phyloP scores from a whole-genome alignment of 2,888 invertebrate genomes.

The Parascotia fuliginaria region DNA sequence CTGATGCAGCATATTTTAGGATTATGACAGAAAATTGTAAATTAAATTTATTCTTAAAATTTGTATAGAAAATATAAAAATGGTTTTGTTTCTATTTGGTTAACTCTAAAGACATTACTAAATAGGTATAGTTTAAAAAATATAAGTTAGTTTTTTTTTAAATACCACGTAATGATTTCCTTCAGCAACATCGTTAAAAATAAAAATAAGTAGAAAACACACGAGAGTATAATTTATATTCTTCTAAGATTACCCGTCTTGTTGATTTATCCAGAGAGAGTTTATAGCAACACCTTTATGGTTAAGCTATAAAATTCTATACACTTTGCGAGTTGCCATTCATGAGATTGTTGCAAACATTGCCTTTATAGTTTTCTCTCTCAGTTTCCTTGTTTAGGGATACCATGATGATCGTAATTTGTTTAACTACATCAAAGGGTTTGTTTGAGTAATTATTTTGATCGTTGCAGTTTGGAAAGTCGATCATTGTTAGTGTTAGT shows the following conservation, averaged over 20 bases:
- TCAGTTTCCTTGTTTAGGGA: slow-evolving; percentile 1
- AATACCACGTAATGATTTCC: not conserved
- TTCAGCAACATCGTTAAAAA: too few species aligned
- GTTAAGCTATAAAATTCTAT: slow-evolving; percentile 47
- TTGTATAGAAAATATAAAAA: too few species aligned
- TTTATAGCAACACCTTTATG: slow-evolving; percentile 49
- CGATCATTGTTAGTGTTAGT: slow-evolving; percentile 11
- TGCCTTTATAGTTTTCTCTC: slow-evolving; percentile 6
- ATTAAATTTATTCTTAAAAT: too few species aligned
- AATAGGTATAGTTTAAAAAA: too few species aligned
- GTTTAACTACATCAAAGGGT: slow-evolving; percentile 21
- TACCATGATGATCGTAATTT: slow-evolving; percentile 22
- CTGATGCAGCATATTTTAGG: slow-evolving; percentile 9
- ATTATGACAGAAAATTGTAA: too few species aligned
- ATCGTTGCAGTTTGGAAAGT: slow-evolving; percentile 13
- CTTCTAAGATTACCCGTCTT: slow-evolving; percentile 25
- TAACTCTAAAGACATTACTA: too few species aligned
- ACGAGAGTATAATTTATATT: slow-evolving; percentile 27
- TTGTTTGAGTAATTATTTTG: slow-evolving; percentile 20
- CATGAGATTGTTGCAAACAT: slow-evolving; percentile 34
- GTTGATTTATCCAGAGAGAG: slow-evolving; percentile 27
- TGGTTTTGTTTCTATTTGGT: too few species aligned
- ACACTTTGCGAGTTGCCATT: slow-evolving; percentile 34
- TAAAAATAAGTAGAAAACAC: slow-evolving; percentile 14
- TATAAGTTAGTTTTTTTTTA: too few species aligned